Conservation (phyloP, 2,113 vertebrate genomes). For the Mastomys coucha region DNA sequence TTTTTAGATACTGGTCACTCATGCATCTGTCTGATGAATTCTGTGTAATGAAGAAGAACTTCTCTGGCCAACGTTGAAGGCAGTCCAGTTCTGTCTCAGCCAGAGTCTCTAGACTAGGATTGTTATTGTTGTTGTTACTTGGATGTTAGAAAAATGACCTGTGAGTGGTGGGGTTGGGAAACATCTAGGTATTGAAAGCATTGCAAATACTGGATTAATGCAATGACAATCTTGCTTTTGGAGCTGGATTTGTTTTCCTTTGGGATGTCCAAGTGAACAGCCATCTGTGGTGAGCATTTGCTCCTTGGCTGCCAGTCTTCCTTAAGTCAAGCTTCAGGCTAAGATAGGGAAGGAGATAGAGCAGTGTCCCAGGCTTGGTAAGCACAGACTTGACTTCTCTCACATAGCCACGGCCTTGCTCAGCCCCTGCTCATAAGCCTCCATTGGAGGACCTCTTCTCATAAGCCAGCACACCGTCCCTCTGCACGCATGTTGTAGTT, state of each 20-base stretch:
- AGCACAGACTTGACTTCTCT: too few species aligned
- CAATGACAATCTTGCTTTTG: neutral
- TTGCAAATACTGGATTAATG: neutral
- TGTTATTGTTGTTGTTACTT: neutral
- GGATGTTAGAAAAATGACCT: neutral
- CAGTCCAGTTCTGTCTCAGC: neutral
- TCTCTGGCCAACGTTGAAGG: neutral
- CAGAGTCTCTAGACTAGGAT: neutral
- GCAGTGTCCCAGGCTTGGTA: fast-evolving
- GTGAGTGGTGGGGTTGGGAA: neutral
- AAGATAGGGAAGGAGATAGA: too few species aligned
- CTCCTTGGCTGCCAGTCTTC: too few species aligned
- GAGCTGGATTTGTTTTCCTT: neutral
- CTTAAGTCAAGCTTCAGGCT: neutral
- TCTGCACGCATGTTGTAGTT: neutral
- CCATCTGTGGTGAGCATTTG: too few species aligned
- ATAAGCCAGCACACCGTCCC: too few species aligned
- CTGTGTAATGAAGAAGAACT: neutral
- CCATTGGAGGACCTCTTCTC: fast-evolving
- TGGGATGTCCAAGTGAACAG: neutral
- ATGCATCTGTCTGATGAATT: too few species aligned
- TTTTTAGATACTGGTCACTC: neutral
- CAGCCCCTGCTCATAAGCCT: fast-evolving
- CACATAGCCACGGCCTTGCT: fast-evolving
- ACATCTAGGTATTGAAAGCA: neutral